A percentile compares a stretch with the other conserved stretches of the same genome.
Evolutionary conservation across 2,797 vertebrate species (phyloP).

Genomic region (Huso huso): DNA sequence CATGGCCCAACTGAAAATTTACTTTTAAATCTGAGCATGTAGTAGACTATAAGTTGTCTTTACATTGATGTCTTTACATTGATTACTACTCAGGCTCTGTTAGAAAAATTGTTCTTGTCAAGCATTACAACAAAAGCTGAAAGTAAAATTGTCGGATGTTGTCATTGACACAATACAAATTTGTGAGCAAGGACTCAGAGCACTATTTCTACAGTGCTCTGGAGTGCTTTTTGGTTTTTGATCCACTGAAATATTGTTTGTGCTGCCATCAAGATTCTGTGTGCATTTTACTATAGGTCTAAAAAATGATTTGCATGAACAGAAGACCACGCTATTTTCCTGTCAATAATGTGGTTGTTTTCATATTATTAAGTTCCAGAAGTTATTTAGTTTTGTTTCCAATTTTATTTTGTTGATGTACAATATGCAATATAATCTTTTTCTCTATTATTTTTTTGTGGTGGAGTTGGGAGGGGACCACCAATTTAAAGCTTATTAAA

Average conservation of each 20-base stretch:
- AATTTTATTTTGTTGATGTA: not conserved
- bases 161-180: slow-evolving; percentile 26
- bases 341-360: not conserved
- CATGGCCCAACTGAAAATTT: too few relatives aligned
- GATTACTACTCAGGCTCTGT: slow-evolving; percentile 23
- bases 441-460: too few relatives aligned
- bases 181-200: not conserved
- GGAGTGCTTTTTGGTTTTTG: not conserved
- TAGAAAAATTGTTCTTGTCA: not conserved
- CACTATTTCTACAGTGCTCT: not conserved
- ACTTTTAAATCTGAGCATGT: too few relatives aligned
- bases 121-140: slow-evolving; percentile 29
- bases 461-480: too few relatives aligned
- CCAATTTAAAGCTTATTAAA: too few relatives aligned
- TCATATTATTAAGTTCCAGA: not conserved
- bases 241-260: not conserved
- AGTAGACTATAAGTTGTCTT: slow-evolving; percentile 23
- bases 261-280: slow-evolving; percentile 8
- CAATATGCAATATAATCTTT: not conserved
- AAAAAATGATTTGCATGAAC: not conserved
- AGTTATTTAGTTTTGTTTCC: not conserved
- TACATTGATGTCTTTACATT: slow-evolving; percentile 21
- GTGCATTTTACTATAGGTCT: not conserved
- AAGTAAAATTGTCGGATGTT: slow-evolving; percentile 31
- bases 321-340: not conserved